Evolutionary conservation across 2,797 vertebrate species (phyloP).

Genomic region (Manis crassicaudata): DNA sequence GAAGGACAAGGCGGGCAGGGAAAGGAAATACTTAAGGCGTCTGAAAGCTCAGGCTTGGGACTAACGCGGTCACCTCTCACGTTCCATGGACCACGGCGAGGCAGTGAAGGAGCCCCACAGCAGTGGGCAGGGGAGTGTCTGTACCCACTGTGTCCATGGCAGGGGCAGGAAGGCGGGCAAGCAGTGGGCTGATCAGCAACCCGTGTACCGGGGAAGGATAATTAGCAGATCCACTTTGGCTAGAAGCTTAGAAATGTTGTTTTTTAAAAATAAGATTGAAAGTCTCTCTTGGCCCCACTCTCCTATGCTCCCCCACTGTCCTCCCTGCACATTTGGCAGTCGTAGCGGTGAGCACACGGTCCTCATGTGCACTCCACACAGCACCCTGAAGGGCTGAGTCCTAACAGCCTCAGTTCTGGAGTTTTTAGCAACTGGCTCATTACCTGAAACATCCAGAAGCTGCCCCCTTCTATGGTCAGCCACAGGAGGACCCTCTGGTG

Average conservation of each 20-base stretch:
- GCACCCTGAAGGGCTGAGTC: background rate
- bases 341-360: rapidly evolving
- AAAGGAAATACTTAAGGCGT: background rate
- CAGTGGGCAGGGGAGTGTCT: too few species aligned
- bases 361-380: background rate
- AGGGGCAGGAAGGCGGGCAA: too few species aligned
- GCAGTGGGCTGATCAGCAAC: background rate
- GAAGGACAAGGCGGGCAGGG: background rate
- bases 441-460: background rate
- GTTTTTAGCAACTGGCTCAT: background rate
- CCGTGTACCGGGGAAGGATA: rapidly evolving
- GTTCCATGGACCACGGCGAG: background rate
- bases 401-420: background rate
- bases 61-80: background rate
- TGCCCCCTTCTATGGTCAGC: background rate
- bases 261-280: background rate
- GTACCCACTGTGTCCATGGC: too few species aligned
- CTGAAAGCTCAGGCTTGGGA: background rate
- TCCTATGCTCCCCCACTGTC: rapidly evolving
- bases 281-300: background rate
- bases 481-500: background rate
- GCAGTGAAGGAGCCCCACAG: background rate
- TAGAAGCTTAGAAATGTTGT: background rate
- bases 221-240: background rate
- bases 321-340: background rate